A percentile compares a stretch with the other conserved stretches of the same genome.
These are phyloP conservation scores for Athrips mouffetella DNA, from an alignment of 2,888 invertebrate species.

Conservation along the genomic window DNA sequence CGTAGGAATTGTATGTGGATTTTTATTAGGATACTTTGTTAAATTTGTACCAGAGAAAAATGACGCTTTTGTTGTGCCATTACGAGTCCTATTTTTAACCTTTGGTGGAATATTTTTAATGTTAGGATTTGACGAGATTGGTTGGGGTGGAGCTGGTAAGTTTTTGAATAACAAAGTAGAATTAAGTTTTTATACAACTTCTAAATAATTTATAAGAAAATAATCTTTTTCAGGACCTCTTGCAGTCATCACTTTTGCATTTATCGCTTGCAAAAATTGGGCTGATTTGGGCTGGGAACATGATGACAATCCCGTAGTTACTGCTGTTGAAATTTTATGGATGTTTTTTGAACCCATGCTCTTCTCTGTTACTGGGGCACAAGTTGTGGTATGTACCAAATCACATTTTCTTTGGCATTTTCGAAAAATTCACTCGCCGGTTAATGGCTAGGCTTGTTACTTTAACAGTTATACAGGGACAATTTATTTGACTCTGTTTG, in stretches of 20 bases:
- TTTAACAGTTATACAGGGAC: too few relatives aligned
- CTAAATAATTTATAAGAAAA: too few relatives aligned
- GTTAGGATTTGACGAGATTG: constrained; percentile 86
- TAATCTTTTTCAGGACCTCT: constrained; percentile 81
- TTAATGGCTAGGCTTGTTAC: too few relatives aligned
- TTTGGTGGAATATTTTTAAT: constrained; percentile 86
- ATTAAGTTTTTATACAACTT: too few relatives aligned
- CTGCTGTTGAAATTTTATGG: constrained; percentile 90
- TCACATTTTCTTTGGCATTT: too few relatives aligned
- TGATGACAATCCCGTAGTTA: constrained; percentile 86
- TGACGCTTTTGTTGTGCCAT: constrained; percentile 84
- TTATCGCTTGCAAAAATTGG: constrained; percentile 85
- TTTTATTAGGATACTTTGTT: constrained; percentile 83
- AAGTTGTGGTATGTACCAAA: constrained; percentile 79
- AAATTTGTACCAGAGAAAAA: constrained; percentile 87
- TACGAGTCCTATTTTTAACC: constrained; percentile 84
- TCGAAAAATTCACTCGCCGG: too few relatives aligned
- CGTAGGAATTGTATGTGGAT: constrained; percentile 85
- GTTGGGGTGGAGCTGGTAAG: constrained; percentile 68
- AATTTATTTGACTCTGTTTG: too few relatives aligned
- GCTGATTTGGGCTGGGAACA: constrained; percentile 85
- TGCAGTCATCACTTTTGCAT: constrained; percentile 85
- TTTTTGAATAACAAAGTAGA: too few relatives aligned
- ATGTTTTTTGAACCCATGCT: constrained; percentile 93
- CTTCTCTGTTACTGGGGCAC: constrained; percentile 91